Evolutionary conservation across 2,797 vertebrate species (phyloP), one percentile per base, ranked within the genome.

Genomic region (Chaetodon trifasciatus): DNA sequence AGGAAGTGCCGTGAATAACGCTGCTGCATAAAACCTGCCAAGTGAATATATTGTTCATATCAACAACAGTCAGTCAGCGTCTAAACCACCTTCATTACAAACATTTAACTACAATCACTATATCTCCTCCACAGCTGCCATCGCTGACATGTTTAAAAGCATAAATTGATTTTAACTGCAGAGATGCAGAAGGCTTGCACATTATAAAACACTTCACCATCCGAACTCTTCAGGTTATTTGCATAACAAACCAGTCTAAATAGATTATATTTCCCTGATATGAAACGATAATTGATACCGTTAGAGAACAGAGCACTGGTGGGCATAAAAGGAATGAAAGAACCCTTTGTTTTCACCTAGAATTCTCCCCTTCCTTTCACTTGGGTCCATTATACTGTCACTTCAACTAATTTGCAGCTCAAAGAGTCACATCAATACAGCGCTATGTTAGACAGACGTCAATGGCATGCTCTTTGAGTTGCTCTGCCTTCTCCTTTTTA

Each of bases 321-420:
- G 77, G 72, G 82, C 75, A 87, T 81, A 52, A 88, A 88, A 79
- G 68, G 53, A 74, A 82, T 76, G 39, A 85, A 89, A 81, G 66
- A 78, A 77, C 72, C 81, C 21, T 91, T 92, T 93, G 87, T 92
- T 90, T 91, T 90, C 79, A 83, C 70, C 78, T 83, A 80, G 86
- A 89, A 80, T 71, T 80, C 64, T 71, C 60, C 75, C 58, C 84
- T 84, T 83, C 53, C 68, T 83, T 91, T 81, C 75, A 81, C 70
- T 57, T 60, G 15, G 79, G 72, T 88, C 86, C 85, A 92, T 93
- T 94, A 91, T 91, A 77, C 83, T 88, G 91, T 91, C 92, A 91
- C 91, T 92, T 91, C 70, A 86, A 74, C 88, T 92, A 82, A 92
- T 93, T 93, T 91, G 92, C 92, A 90, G 90, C 91, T 92, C 89